These are phyloP conservation scores for Euwallacea similis DNA, from an alignment of 1,140 invertebrate genomes.

Conservation along the genomic window DNA sequence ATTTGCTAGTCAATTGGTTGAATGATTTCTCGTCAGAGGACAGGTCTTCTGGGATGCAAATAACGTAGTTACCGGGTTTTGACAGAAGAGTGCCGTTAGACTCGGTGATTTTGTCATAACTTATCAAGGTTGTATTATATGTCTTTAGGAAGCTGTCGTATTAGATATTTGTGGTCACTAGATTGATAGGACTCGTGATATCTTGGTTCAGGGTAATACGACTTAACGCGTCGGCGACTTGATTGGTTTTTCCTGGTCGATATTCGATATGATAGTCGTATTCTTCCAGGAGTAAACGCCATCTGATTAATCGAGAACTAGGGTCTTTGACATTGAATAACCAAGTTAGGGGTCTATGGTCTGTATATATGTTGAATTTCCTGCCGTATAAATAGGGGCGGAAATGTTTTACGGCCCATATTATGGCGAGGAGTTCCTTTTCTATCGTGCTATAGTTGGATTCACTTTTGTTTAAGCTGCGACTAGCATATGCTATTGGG, in stretches of 20 bases:
- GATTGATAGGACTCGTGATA: background rate
- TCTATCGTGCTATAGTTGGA: conserved; percentile 12
- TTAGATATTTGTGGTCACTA: background rate
- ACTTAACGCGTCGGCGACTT: conserved; percentile 20
- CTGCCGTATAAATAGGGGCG: conserved; percentile 41
- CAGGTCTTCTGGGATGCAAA: background rate
- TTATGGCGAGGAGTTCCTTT: conserved; percentile 44
- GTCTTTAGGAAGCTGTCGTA: conserved; percentile 1
- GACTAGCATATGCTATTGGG: conserved; percentile 22
- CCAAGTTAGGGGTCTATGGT: conserved; percentile 40
- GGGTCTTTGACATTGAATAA: conserved; percentile 54
- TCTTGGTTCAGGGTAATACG: background rate
- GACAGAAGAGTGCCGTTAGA: background rate
- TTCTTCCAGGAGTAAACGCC: conserved; percentile 51
- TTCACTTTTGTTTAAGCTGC: conserved; percentile 25
- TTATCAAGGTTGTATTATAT: background rate
- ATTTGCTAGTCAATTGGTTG: background rate
- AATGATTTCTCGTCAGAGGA: background rate
- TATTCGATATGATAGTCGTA: conserved; percentile 55
- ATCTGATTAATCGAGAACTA: conserved; percentile 53
- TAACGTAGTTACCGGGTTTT: background rate
- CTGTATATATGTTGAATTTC: conserved; percentile 40
- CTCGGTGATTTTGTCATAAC: background rate
- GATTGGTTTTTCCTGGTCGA: conserved; percentile 51
- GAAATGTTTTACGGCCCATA: conserved; percentile 34